Evolutionary conservation across 2,888 invertebrate genomes (phyloP).

Genomic region (Meiosimyza decipiens): DNA sequence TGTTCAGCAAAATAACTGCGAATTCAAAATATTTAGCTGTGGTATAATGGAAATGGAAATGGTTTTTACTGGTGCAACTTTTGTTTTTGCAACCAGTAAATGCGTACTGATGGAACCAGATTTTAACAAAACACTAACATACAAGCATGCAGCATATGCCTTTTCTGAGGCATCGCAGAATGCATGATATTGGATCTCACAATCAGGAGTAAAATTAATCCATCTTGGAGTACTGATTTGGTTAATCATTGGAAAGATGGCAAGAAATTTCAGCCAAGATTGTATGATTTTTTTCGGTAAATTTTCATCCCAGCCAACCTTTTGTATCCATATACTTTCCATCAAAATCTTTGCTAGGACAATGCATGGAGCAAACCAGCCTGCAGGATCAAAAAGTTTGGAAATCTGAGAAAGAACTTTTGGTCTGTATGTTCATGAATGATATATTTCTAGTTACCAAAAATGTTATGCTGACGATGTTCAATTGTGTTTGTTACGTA

Average conservation of each 20-base stretch:
- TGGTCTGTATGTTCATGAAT: no score
- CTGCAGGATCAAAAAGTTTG: constrained; percentile 20
- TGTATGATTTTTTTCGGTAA: background rate
- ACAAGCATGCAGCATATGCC: constrained; percentile 23
- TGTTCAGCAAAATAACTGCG: constrained; percentile 6
- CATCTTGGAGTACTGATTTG: constrained; percentile 33
- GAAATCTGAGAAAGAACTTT: constrained; percentile 15
- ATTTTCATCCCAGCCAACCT: constrained; percentile 8
- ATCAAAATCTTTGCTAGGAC: constrained; percentile 10
- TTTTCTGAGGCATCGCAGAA: constrained; percentile 36
- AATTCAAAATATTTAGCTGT: background rate
- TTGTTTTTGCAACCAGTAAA: constrained; percentile 33
- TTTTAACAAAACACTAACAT: constrained; percentile 19
- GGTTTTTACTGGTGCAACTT: constrained; percentile 31
- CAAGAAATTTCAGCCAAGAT: background rate
- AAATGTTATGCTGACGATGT: no score
- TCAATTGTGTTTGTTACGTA: no score
- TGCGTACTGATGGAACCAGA: constrained; percentile 2
- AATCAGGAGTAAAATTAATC: constrained; percentile 19
- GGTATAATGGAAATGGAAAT: constrained; percentile 7
- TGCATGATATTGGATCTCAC: constrained; percentile 19
- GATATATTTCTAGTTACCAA: no score
- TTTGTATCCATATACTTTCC: constrained; percentile 14
- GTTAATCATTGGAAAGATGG: constrained; percentile 9
- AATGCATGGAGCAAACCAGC: constrained; percentile 18